Base-by-base conservation (phyloP, 2,888 invertebrate species). In the Rhyacophila evoluta region DNA sequence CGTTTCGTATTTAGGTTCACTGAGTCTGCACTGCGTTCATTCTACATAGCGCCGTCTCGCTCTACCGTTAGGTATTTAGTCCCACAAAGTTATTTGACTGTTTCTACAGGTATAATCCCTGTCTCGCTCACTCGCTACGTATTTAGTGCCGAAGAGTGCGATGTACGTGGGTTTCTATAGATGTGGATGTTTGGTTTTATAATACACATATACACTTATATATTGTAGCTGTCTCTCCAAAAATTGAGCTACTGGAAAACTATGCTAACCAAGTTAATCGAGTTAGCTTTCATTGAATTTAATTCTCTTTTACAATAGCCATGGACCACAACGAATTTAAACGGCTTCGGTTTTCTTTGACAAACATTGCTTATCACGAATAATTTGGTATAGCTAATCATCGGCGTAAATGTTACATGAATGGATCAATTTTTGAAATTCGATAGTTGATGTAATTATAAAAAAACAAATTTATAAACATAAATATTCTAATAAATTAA, bases 121-220 rank as follows among this genome's bases (percentile, higher is more conserved):
- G 72, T 76, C 77, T 38, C 69, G 25, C 72, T 77, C 77, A 28
- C 33, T 39, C 77, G 72, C 72, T 77, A 77, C 77, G 72, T 77
- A 77, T 72, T 77, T 36, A 77, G 67, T 38, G 67, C 72, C 68
- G 38, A 67, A 77, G 33, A 69, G 28, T 69, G 6, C 29, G 69
- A 8, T 69, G 10, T 69, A 55, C 55, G 55, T 55, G 19, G 55
- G 4, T 10, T 55, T 25, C 25, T 19, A 55, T 55, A 55, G 55
- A 12, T 55, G 25, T 55, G 19, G 28, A 33, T 29, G 29, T 69
- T 29, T 33, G 69, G 69, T 69, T 69, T 69, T 28, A 69, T 69
- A 69, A 29, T 69, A 29, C 15, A 29, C 69, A 12, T 19, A 69
- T 29, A 69, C 69, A 69, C 8, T 2, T 19, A 69, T n/a, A n/a